These are phyloP conservation scores for Gila orcuttii DNA, from an alignment of 2,113 vertebrate genomes.

Conservation along the genomic window DNA sequence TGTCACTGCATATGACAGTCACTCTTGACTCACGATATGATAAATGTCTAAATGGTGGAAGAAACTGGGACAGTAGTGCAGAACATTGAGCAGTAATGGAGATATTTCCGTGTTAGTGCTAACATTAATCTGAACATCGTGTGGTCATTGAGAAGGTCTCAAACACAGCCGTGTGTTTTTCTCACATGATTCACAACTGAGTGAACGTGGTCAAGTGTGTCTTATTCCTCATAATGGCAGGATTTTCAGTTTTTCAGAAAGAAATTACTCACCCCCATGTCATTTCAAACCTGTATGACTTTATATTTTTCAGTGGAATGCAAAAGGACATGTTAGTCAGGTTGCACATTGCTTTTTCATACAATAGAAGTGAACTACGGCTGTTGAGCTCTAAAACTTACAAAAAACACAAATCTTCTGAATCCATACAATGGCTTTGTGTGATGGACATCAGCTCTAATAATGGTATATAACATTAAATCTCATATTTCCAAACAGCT, in stretches of 20 bases:
- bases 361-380: background rate
- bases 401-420: background rate
- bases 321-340: background rate
- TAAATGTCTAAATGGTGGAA: conserved; percentile 17
- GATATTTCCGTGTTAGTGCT: background rate
- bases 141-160: background rate
- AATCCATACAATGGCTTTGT: background rate
- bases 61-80: conserved; percentile 6
- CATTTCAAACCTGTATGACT: background rate
- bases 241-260: background rate
- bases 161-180: background rate
- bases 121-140: background rate
- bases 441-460: background rate
- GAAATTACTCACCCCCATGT: background rate
- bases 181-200: background rate
- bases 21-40: background rate
- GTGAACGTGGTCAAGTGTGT: conserved; percentile 13
- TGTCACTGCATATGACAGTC: background rate
- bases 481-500: background rate
- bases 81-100: conserved; percentile 32
- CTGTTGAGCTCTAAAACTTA: background rate
- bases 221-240: conserved; percentile 5
- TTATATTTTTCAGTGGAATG: background rate
- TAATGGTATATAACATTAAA: background rate
- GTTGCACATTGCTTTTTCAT: background rate